Base-by-base conservation (phyloP, 2,888 invertebrate species). In the Anodontia alba region DNA sequence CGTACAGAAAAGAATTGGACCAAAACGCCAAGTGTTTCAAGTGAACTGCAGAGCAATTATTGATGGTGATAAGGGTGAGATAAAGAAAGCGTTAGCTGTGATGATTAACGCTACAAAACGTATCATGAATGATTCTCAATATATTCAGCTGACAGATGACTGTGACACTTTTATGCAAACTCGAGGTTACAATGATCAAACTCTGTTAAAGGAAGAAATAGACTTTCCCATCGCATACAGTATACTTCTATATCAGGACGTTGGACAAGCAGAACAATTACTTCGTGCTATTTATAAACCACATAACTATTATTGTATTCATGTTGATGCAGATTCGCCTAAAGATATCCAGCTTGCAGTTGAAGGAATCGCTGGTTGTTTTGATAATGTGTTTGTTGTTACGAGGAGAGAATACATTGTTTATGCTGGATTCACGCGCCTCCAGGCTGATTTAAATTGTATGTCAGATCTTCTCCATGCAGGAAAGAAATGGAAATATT, bases 381-480 rank as follows among this genome's bases (percentile, higher is more conserved):
- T 94, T 38, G 80, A 89, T 29, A 94, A 94, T 85, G 94, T 94
- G 5, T 93, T 93, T 73, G 83, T 94, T 0, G 92, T 90, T 36
- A 90, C 91, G 1, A 89, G 91, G 78, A 81, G 87, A 36, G 94
- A 93, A 83, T 84, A 87, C 31, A 89, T 95, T 15, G 87, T 91
- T 0, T 95, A 94, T 84, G 92, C 90, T 0, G 93, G 93, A 0
- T 93, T 92, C 76, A 86, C 90, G 0, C 89, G 94, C 2, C 87
- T 94, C 20, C 90, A 91, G 79, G 93, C 94, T 0, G 94, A 94
- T 80, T 83, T 94, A 12, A 93, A 93, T 77, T 94, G 94, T 80
- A 93, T 94, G 93, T 46, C 84, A 29, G 93, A 94, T 73, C 88
- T 92, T 17, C 43, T 92, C 12, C 78, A 81, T 0, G 68, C 68